Evolutionary conservation across 2,888 invertebrate genomes (phyloP).

Genomic region (Coenonympha glycerion): DNA sequence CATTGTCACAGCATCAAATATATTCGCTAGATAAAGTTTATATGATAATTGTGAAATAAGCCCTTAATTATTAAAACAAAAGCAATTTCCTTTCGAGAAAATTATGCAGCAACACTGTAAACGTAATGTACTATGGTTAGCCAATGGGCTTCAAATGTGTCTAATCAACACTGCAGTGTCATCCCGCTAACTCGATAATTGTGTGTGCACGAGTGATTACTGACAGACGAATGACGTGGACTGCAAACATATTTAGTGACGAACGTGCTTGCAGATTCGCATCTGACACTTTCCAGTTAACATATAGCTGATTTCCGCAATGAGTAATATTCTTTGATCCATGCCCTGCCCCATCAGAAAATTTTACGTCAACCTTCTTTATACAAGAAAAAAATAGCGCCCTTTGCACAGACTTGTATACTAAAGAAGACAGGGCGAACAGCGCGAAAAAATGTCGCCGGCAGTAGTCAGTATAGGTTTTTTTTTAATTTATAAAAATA

Average conservation of each 20-base stretch:
- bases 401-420: too few relatives aligned
- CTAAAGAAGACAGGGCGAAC: too few relatives aligned
- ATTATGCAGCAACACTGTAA: neutral
- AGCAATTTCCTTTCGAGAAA: neutral
- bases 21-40: too few relatives aligned
- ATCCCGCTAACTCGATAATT: slow-evolving; percentile 36
- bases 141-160: slow-evolving; percentile 44
- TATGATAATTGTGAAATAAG: too few relatives aligned
- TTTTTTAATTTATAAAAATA: too few relatives aligned
- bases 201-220: slow-evolving; percentile 29
- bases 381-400: too few relatives aligned
- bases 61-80: too few relatives aligned
- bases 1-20: too few relatives aligned
- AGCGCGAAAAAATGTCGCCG: too few relatives aligned
- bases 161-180: slow-evolving; percentile 46
- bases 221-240: slow-evolving; percentile 20
- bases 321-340: neutral
- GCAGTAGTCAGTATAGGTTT: too few relatives aligned
- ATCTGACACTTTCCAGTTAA: neutral
- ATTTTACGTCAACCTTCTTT: too few relatives aligned
- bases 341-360: too few relatives aligned
- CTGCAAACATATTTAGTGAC: slow-evolving; percentile 20
- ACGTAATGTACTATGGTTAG: slow-evolving; percentile 30
- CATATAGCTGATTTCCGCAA: neutral
- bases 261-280: slow-evolving; percentile 10